A percentile compares a stretch with the other conserved stretches of the same genome.
These are phyloP conservation scores for Andinoacara biseriatus DNA, from an alignment of 2,113 vertebrate species.

Conservation along the genomic window DNA sequence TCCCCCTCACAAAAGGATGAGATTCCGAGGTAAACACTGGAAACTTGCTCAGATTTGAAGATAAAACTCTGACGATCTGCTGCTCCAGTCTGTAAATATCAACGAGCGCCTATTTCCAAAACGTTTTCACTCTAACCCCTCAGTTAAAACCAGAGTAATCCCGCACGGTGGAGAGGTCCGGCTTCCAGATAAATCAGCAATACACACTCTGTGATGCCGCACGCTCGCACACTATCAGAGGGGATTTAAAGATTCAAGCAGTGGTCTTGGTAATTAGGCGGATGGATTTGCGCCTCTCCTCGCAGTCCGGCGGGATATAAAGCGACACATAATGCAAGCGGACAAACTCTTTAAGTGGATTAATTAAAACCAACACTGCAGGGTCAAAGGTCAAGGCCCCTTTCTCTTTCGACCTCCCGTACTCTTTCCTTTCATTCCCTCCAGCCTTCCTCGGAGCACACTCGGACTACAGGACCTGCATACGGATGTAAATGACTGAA, in stretches of 20 bases:
- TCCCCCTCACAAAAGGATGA: background rate
- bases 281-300: slow-evolving; percentile 64
- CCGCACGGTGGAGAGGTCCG: slow-evolving; percentile 26
- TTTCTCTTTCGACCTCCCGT: background rate
- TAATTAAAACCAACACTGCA: slow-evolving; percentile 67
- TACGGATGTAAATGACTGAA: slow-evolving; percentile 7
- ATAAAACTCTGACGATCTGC: background rate
- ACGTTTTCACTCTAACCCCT: slow-evolving; percentile 17
- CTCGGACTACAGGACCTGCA: background rate
- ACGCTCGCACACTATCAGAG: slow-evolving; percentile 51
- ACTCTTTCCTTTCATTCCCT: background rate
- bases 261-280: slow-evolving; percentile 65
- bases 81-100: background rate
- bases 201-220: slow-evolving; percentile 20
- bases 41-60: slow-evolving; percentile 1
- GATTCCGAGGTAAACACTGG: background rate
- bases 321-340: slow-evolving; percentile 41
- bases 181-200: slow-evolving; percentile 34
- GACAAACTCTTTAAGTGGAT: slow-evolving; percentile 67
- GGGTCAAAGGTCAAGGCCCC: slow-evolving; percentile 68
- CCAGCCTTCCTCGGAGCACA: background rate
- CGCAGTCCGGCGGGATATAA: slow-evolving; percentile 42
- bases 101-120: background rate
- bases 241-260: slow-evolving; percentile 69
- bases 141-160: slow-evolving; percentile 56